Evolutionary conservation across 2,797 vertebrate species (phyloP).

Genomic region (Gadopsis bispinosus): DNA sequence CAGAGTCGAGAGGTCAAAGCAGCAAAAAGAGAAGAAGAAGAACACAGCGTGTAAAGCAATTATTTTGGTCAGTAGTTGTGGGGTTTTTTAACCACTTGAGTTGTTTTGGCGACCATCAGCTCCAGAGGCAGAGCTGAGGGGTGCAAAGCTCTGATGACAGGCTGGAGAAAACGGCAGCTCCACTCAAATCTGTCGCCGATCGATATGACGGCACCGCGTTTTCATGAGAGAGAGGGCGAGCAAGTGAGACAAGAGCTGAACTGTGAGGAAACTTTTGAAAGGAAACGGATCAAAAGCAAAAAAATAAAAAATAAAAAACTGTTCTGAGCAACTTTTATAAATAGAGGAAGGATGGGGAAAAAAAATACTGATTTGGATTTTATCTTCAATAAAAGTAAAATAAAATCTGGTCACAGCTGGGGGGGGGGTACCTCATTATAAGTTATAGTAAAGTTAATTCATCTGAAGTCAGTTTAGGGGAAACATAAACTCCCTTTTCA

Average conservation of each 20-base stretch:
- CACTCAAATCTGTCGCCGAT: slow-evolving; percentile 13
- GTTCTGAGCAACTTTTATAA: slow-evolving; percentile 14
- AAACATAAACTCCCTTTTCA: not conserved
- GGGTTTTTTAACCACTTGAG: slow-evolving; percentile 4
- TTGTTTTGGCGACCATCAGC: slow-evolving; percentile 23
- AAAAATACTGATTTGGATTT: slow-evolving; percentile 8
- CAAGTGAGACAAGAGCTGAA: not conserved
- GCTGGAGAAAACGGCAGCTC: slow-evolving; percentile 11
- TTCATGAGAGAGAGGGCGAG: not conserved
- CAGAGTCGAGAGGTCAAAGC: slow-evolving; percentile 22
- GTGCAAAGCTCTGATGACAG: slow-evolving; percentile 25
- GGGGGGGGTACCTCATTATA: not conserved
- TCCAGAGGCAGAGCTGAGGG: slow-evolving; percentile 8
- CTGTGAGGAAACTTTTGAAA: not conserved
- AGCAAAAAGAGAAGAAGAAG: slow-evolving; percentile 16
- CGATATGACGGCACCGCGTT: not conserved
- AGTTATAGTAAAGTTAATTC: not conserved
- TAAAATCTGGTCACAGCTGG: not conserved
- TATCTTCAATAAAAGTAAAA: not conserved
- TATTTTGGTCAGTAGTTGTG: not conserved
- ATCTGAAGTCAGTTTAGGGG: not conserved
- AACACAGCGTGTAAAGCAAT: slow-evolving; percentile 4
- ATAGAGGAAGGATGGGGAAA: not conserved
- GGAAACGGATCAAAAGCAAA: not conserved
- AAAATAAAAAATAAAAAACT: not conserved